phyloP scores from a whole-genome alignment of 2,888 invertebrate species.

The Lobophora halterata region DNA sequence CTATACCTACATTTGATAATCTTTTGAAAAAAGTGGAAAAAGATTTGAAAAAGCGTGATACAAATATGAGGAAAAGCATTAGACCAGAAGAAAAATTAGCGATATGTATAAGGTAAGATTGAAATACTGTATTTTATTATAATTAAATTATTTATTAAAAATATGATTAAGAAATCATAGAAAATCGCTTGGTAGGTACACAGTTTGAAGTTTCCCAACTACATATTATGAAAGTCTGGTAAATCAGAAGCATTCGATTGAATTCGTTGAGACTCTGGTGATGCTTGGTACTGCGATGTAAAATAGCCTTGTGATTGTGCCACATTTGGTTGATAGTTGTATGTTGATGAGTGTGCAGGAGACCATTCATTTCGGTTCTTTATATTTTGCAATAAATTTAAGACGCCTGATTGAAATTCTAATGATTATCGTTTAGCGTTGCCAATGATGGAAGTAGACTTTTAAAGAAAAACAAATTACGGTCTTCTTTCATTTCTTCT shows the following conservation, averaged over 20 bases:
- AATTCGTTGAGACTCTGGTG: slow-evolving; percentile 29
- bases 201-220: slow-evolving; percentile 27
- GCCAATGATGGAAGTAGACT: slow-evolving; percentile 29
- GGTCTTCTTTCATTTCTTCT: slow-evolving; percentile 26
- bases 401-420: slow-evolving; percentile 25
- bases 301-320: slow-evolving; percentile 30
- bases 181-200: slow-evolving; percentile 29
- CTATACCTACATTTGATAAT: slow-evolving; percentile 28
- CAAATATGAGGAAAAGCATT: slow-evolving; percentile 33
- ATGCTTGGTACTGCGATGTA: slow-evolving; percentile 29
- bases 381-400: slow-evolving; percentile 29
- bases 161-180: slow-evolving; percentile 27
- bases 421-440: slow-evolving; percentile 30
- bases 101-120: slow-evolving; percentile 32
- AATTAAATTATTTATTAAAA: slow-evolving; percentile 27
- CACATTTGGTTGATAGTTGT: slow-evolving; percentile 30
- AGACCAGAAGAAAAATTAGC: slow-evolving; percentile 33
- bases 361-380: slow-evolving; percentile 29
- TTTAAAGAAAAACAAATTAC: slow-evolving; percentile 29
- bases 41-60: slow-evolving; percentile 31
- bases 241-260: slow-evolving; percentile 32
- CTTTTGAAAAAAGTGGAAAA: slow-evolving; percentile 24
- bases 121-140: slow-evolving; percentile 26
- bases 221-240: slow-evolving; percentile 32
- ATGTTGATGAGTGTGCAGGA: slow-evolving; percentile 31